Evolutionary conservation across 1,140 invertebrate genomes (phyloP).

Genomic region (Pogonomyrmex californicus): DNA sequence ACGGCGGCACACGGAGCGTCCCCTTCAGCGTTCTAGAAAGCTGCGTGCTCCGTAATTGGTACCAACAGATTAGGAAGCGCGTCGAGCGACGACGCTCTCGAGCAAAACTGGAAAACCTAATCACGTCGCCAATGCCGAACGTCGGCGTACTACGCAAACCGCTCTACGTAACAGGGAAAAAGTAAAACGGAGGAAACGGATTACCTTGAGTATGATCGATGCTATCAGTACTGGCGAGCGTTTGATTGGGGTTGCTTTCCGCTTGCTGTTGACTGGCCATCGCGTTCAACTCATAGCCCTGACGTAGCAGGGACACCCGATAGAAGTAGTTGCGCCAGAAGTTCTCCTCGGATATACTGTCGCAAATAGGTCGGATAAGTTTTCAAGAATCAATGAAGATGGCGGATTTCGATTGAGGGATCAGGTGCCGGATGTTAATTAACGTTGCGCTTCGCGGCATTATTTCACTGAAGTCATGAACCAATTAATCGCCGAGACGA

Average conservation of each 20-base stretch:
- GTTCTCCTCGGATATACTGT: conserved; percentile 98
- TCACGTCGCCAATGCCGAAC: conserved; percentile 38
- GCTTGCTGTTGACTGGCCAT: conserved; percentile 87
- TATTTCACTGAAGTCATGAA: background rate
- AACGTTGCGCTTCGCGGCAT: background rate
- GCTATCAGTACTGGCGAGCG: conserved; percentile 81
- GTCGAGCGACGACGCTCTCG: conserved; percentile 25
- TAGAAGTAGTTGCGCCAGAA: conserved; percentile 99
- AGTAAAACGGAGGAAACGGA: conserved; percentile 7
- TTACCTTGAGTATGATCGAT: conserved; percentile 86
- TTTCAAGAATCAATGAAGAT: background rate
- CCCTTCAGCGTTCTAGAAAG: conserved; percentile 4
- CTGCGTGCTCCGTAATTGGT: conserved; percentile 46
- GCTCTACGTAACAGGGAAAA: conserved; percentile 37
- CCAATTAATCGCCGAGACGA: conserved; percentile 7
- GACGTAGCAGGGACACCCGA: conserved; percentile 98
- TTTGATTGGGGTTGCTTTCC: conserved; percentile 84
- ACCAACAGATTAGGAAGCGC: conserved; percentile 47
- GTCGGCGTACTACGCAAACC: conserved; percentile 50
- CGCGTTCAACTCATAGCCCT: conserved; percentile 95
- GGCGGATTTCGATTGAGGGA: background rate
- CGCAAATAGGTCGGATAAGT: conserved; percentile 68
- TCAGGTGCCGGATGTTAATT: conserved; percentile 17
- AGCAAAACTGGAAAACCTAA: conserved; percentile 52
- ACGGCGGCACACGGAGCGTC: background rate